phyloP scores from a whole-genome alignment of 2,113 vertebrate genomes.

The Zosterops pallidus region DNA sequence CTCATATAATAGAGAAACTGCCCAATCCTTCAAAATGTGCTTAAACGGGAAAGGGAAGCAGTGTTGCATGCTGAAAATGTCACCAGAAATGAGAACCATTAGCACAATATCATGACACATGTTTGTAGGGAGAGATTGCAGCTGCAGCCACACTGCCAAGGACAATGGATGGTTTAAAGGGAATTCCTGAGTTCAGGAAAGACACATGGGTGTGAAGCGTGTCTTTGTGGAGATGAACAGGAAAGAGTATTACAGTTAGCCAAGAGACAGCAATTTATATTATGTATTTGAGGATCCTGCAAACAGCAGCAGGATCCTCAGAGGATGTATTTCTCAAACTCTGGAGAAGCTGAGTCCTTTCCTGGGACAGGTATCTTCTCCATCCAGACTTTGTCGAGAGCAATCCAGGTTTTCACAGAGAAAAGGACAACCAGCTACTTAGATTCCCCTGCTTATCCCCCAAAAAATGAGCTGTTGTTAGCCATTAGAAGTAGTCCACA shows the following conservation, averaged over 20 bases:
- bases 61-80: background rate
- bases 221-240: background rate
- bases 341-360: background rate
- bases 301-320: background rate
- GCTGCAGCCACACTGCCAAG: background rate
- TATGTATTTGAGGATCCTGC: background rate
- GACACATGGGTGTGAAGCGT: fast-evolving
- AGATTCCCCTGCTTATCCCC: background rate
- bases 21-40: background rate
- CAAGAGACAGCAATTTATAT: background rate
- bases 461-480: background rate
- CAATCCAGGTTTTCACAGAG: background rate
- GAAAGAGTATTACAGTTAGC: background rate
- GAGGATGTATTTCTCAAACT: background rate
- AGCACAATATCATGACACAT: background rate
- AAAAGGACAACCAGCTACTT: background rate
- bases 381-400: fast-evolving
- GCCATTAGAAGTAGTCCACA: background rate
- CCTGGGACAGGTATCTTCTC: background rate
- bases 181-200: background rate
- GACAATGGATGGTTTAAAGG: background rate
- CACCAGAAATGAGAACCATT: background rate
- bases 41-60: background rate
- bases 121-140: background rate
- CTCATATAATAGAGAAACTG: background rate